Conservation (phyloP, 1,140 invertebrate genomes). For the Grapholita molesta region DNA sequence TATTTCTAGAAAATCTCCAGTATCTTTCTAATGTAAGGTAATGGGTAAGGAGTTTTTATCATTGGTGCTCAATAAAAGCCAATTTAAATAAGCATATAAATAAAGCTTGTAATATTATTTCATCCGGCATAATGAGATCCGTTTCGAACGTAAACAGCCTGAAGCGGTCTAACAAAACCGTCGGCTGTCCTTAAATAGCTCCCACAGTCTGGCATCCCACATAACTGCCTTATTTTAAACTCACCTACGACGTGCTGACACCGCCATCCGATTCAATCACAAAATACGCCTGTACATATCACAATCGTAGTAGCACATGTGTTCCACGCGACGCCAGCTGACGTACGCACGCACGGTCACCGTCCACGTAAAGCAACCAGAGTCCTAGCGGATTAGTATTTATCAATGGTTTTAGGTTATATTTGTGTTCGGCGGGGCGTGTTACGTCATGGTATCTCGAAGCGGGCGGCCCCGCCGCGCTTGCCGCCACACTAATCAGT, state of each 20-base stretch:
- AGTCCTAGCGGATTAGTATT: background rate
- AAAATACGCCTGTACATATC: conserved; percentile 50
- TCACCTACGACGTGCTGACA: background rate
- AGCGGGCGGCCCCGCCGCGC: conserved; percentile 63
- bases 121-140: background rate
- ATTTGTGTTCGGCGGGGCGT: conserved; percentile 42
- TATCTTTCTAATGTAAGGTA: no score
- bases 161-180: background rate
- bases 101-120: background rate
- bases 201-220: background rate
- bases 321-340: conserved; percentile 50
- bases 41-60: no score
- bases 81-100: no score
- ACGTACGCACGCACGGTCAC: background rate
- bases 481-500: conserved; percentile 72
- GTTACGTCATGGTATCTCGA: conserved; percentile 34
- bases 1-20: no score
- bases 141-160: background rate
- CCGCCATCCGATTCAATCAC: conserved; percentile 37
- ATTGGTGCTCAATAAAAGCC: no score
- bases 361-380: background rate
- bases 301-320: conserved; percentile 56
- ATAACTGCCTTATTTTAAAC: background rate
- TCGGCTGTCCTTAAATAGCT: background rate
- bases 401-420: conserved; percentile 7